Conservation (phyloP, 2,113 vertebrate genomes). For the Myotis davidii region DNA sequence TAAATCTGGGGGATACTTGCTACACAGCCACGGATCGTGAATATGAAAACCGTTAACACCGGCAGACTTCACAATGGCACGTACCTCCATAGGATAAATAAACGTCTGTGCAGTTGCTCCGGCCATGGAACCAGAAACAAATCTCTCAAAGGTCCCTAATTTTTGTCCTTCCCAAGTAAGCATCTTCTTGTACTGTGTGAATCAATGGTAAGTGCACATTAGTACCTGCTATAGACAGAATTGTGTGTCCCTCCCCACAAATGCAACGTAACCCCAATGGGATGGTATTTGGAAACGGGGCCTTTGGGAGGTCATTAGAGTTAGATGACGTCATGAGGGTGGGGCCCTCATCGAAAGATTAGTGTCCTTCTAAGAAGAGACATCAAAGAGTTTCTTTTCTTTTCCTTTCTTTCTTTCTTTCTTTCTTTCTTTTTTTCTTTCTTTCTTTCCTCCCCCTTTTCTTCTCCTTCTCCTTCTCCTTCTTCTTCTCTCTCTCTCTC, state of each 20-base stretch:
- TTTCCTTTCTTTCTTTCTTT: too few species aligned
- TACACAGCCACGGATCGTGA: neutral
- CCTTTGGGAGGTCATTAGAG: neutral
- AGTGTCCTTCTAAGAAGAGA: neutral
- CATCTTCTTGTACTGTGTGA: slow-evolving; percentile 93
- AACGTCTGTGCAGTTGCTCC: slow-evolving; percentile 96
- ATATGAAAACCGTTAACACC: neutral
- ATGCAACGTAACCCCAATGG: neutral
- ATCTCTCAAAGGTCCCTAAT: slow-evolving; percentile 91
- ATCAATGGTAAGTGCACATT: slow-evolving; percentile 52
- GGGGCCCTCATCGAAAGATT: neutral
- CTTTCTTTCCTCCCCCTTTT: too few species aligned
- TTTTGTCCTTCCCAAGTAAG: slow-evolving; percentile 90
- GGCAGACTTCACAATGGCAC: neutral
- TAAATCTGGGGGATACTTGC: neutral
- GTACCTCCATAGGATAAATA: slow-evolving; percentile 98
- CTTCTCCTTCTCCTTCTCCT: too few species aligned
- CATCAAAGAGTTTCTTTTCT: neutral
- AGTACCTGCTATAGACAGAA: neutral
- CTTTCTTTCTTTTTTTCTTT: fast-evolving
- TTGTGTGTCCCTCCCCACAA: neutral
- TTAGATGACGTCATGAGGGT: neutral
- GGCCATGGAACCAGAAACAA: slow-evolving; percentile 95
- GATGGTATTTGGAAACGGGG: neutral
- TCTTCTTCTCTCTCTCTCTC: fast-evolving